Evolutionary conservation across 2,797 vertebrate species (phyloP).

Genomic region (Calcarius lapponicus): DNA sequence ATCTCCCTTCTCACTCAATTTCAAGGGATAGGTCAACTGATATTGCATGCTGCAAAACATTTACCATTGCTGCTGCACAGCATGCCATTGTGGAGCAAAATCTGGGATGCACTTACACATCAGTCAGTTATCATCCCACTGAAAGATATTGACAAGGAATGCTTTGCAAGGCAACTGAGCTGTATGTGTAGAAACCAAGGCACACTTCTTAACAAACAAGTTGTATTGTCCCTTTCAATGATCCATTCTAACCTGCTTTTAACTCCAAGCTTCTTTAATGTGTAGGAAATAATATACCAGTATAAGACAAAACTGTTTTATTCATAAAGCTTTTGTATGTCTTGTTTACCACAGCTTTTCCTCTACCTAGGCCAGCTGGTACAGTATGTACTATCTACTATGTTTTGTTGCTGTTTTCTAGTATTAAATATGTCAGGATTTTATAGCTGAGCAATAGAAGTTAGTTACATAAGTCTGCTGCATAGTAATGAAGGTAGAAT

Average conservation of each 20-base stretch:
- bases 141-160: not conserved
- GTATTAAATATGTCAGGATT: conserved; percentile 59
- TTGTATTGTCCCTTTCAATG: not conserved
- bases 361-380: not conserved
- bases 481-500: conserved; percentile 40
- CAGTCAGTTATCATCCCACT: not conserved
- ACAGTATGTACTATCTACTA: conserved; percentile 1
- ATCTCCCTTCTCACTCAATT: not conserved
- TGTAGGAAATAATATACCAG: not conserved
- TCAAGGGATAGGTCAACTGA: not conserved
- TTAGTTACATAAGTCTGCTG: conserved; percentile 37
- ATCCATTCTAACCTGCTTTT: not conserved
- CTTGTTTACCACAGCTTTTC: conserved; percentile 16
- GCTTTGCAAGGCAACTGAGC: not conserved
- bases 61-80: not conserved
- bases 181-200: not conserved
- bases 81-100: not conserved
- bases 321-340: conserved; percentile 26
- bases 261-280: not conserved
- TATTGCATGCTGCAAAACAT: not conserved
- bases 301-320: conserved; percentile 49
- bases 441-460: conserved; percentile 44
- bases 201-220: not conserved
- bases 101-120: not conserved
- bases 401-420: conserved; percentile 53